Evolutionary conservation across 2,888 invertebrate species (phyloP).

Genomic region (Laothoe populi): DNA sequence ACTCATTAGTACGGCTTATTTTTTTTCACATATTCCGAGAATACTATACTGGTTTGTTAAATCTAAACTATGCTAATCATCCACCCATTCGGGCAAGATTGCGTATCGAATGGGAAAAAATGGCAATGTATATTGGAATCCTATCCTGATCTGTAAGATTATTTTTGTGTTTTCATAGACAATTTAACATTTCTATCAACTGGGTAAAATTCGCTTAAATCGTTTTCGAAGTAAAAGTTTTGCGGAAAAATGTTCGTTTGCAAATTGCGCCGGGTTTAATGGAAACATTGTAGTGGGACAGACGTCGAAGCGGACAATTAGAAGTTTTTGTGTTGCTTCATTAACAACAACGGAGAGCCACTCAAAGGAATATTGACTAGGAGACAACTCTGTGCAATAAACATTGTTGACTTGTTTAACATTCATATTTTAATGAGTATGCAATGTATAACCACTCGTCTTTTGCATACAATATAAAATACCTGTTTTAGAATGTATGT

Average conservation of each 20-base stretch:
- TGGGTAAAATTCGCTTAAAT: slow-evolving; percentile 11
- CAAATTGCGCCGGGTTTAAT: slow-evolving; percentile 58
- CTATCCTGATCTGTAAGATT: background rate
- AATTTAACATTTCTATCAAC: background rate
- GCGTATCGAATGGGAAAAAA: slow-evolving; percentile 22
- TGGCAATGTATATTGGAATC: slow-evolving; percentile 13
- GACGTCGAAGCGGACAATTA: slow-evolving; percentile 60
- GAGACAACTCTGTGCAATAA: slow-evolving; percentile 22
- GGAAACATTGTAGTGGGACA: slow-evolving; percentile 58
- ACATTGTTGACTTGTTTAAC: slow-evolving; percentile 20
- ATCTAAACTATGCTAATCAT: slow-evolving; percentile 32
- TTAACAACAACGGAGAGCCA: slow-evolving; percentile 51
- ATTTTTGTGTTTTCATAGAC: background rate
- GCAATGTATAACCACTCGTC: slow-evolving; percentile 5
- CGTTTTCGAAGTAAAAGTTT: slow-evolving; percentile 37
- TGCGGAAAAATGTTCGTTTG: slow-evolving; percentile 51
- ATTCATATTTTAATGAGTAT: slow-evolving; percentile 23
- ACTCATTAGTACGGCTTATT: slow-evolving; percentile 54
- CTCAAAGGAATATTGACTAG: slow-evolving; percentile 29
- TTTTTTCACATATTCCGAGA: slow-evolving; percentile 54
- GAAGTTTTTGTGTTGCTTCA: slow-evolving; percentile 66
- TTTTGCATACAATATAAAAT: slow-evolving; percentile 14
- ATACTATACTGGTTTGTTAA: slow-evolving; percentile 48
- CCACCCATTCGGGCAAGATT: slow-evolving; percentile 14
- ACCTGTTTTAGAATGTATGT: background rate